A percentile compares a stretch with the other conserved stretches of the same genome.
These are phyloP conservation scores for Ursus arctos DNA, from an alignment of 2,113 vertebrate species.

Conservation along the genomic window DNA sequence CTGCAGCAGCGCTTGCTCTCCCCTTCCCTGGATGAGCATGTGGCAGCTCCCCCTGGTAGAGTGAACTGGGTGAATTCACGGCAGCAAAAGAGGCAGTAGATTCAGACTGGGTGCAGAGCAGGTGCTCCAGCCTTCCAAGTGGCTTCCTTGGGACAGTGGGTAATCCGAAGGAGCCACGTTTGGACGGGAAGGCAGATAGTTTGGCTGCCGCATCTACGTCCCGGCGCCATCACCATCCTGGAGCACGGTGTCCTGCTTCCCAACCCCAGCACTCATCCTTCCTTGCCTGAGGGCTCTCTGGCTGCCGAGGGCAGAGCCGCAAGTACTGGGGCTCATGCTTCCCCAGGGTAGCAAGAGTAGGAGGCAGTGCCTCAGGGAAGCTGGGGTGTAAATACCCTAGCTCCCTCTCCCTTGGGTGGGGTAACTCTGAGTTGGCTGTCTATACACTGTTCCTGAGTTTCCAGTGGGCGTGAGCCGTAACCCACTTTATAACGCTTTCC, in stretches of 20 bases:
- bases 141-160: background rate
- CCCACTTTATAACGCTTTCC: background rate
- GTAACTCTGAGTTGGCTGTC: no score
- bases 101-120: background rate
- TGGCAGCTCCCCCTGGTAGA: background rate
- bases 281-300: background rate
- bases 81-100: accelerated
- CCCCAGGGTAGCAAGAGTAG: background rate
- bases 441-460: background rate
- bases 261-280: accelerated
- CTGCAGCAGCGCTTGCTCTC: accelerated
- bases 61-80: background rate
- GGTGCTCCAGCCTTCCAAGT: background rate
- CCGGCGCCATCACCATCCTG: accelerated
- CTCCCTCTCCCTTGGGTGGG: background rate
- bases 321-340: background rate
- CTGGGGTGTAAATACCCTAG: accelerated
- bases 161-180: accelerated
- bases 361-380: background rate
- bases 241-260: accelerated
- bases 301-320: background rate
- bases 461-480: accelerated
- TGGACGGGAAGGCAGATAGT: accelerated
- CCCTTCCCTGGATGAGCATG: accelerated
- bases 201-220: accelerated